Evolutionary conservation across 1,140 invertebrate species (phyloP).

Genomic region (Aricia agestis): DNA sequence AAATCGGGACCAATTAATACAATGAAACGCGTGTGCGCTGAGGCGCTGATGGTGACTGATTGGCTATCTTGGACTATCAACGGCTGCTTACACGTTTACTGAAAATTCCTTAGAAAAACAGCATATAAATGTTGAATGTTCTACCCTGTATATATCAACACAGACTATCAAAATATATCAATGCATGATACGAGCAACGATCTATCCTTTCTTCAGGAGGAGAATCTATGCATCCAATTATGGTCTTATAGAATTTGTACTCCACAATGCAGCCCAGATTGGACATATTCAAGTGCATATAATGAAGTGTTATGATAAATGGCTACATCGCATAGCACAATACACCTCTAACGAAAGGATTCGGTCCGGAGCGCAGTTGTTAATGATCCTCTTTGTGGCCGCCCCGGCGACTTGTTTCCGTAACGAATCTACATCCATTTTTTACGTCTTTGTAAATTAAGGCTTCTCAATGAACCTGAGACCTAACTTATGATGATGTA

Average conservation of each 20-base stretch:
- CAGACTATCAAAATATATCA: no score
- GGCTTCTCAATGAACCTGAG: neutral
- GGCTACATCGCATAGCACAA: constrained; percentile 36
- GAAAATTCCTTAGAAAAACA: neutral
- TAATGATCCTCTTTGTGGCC: constrained; percentile 61
- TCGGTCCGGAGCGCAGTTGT: constrained; percentile 55
- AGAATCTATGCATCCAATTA: neutral
- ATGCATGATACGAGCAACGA: neutral
- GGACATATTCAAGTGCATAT: neutral
- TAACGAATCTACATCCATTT: constrained; percentile 50
- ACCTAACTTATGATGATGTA: neutral
- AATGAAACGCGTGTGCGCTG: constrained; percentile 2
- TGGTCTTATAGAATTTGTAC: neutral
- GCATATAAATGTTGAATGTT: no score
- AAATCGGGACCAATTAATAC: constrained; percentile 7
- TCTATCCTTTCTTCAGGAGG: neutral
- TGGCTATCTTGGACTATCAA: neutral
- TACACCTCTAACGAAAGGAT: constrained; percentile 68
- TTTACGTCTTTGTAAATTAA: constrained; percentile 16
- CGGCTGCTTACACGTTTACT: neutral
- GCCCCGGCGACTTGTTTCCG: constrained; percentile 40
- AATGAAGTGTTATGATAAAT: constrained; percentile 9
- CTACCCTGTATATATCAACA: no score
- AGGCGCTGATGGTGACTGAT: neutral
- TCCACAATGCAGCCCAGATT: neutral